Base-by-base conservation (phyloP, 2,797 vertebrate species). In the Naso thynnoides region DNA sequence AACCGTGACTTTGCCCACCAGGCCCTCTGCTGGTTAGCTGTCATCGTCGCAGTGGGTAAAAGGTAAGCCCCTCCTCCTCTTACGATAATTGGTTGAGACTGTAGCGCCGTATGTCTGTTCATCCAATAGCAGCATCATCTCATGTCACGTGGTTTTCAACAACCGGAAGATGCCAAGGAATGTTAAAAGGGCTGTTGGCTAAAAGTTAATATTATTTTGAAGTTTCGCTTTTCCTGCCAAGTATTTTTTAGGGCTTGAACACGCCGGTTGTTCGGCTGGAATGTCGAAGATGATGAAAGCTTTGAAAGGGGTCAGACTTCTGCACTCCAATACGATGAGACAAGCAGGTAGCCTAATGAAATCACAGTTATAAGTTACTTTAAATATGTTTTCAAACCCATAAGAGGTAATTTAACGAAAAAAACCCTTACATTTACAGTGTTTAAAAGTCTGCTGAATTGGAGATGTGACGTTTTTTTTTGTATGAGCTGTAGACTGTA, bases 261-360 rank as follows among this genome's bases (percentile, higher is more conserved):
- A 3, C 1, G 8, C 2, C 2, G 10, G 2, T 2, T 29, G 13
- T 39, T 23, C 3, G 5, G 4, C 11, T 6, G 31, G 31, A 5
- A 0, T 33, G 5, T 59, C 26, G 4, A 70, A 14, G 19, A 93
- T 93, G 88, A 83, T 94, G 5, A 84, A 84, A 27, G 73, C 83
- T 38, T 48, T 94, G 53, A 94, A 88, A 84, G 70, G 86, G 59
- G 70, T 88, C 55, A 91, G 92, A 84, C 70, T 90, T 15, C 47
- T 94, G 18, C 88, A 88, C 15, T 49, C 83, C 53, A 50, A 58
- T 8, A 8, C 88, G 1, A 36, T 91, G 73, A 94, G 84, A 76
- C 93, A 86, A 71, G 55, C 90, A 71, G 92, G 95, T 95, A 83
- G 2, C 5, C 10, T 33, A 3, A 33, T n/a, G n/a, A n/a, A n/a